Evolutionary conservation across 1,140 invertebrate genomes (phyloP).

Genomic region (Bicyclus anynana): DNA sequence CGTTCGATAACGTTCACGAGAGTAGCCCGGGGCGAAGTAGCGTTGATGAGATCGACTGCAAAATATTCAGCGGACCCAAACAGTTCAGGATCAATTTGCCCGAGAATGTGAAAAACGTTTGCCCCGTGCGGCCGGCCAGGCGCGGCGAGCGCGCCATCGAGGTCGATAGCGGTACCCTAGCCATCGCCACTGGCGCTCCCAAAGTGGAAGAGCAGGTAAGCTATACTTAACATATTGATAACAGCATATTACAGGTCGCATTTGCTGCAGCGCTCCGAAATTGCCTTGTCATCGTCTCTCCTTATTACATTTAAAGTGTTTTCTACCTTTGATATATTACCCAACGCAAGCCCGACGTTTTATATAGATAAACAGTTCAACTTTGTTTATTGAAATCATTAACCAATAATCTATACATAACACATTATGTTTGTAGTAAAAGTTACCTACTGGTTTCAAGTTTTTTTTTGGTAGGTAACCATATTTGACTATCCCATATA

Average conservation of each 20-base stretch:
- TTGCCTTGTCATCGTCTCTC: not conserved
- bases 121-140: constrained; percentile 62
- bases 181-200: constrained; percentile 52
- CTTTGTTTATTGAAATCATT: not conserved
- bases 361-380: not conserved
- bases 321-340: too few relatives aligned
- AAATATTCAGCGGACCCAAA: constrained; percentile 53
- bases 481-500: too few relatives aligned
- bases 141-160: constrained; percentile 61
- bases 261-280: not conserved
- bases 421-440: not conserved
- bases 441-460: too few relatives aligned
- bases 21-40: constrained; percentile 35
- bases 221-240: constrained; percentile 69
- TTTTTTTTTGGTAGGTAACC: too few relatives aligned
- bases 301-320: not conserved
- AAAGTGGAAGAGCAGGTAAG: constrained; percentile 75
- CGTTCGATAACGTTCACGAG: constrained; percentile 57
- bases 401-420: too few relatives aligned
- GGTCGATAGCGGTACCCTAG: constrained; percentile 72
- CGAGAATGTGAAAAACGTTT: constrained; percentile 56
- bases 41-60: constrained; percentile 55
- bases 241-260: constrained; percentile 51
- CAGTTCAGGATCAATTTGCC: constrained; percentile 56
- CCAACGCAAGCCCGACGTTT: too few relatives aligned